phyloP scores from a whole-genome alignment of 1,140 invertebrate genomes.

The Drosophila simulans region DNA sequence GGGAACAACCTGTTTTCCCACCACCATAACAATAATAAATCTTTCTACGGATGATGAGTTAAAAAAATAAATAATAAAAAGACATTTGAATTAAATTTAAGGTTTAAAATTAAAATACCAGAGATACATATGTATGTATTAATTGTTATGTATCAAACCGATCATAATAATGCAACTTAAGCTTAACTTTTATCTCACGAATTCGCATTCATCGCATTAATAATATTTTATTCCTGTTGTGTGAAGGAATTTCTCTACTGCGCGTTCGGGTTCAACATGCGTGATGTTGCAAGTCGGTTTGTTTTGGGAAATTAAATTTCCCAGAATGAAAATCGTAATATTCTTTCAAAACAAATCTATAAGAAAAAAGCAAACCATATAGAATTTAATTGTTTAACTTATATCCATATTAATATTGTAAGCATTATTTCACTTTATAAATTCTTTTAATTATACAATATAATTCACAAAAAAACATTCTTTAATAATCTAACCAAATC shows the following conservation, averaged over 20 bases:
- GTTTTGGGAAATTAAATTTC: conserved; percentile 57
- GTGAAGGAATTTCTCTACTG: conserved; percentile 28
- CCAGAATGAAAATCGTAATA: conserved; percentile 9
- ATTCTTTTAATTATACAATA: no score
- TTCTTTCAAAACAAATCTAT: background rate
- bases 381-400: background rate
- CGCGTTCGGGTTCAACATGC: conserved; percentile 21
- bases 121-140: no score
- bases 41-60: background rate
- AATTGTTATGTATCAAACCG: no score
- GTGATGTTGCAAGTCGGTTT: conserved; percentile 34
- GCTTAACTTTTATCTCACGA: background rate
- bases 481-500: no score
- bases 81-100: background rate
- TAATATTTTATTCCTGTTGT: conserved; percentile 30
- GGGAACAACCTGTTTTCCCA: conserved; percentile 46
- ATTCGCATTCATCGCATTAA: conserved; percentile 11
- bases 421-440: background rate
- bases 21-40: conserved; percentile 3
- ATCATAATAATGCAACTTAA: background rate
- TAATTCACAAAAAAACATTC: no score
- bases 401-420: background rate
- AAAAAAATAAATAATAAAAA: background rate
- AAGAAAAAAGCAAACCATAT: background rate
- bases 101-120: background rate